Percentiles rank a stretch among this genome's conserved stretches.
Evolutionary conservation across 1,140 invertebrate genomes (phyloP).

Genomic region (Euwallacea similis): DNA sequence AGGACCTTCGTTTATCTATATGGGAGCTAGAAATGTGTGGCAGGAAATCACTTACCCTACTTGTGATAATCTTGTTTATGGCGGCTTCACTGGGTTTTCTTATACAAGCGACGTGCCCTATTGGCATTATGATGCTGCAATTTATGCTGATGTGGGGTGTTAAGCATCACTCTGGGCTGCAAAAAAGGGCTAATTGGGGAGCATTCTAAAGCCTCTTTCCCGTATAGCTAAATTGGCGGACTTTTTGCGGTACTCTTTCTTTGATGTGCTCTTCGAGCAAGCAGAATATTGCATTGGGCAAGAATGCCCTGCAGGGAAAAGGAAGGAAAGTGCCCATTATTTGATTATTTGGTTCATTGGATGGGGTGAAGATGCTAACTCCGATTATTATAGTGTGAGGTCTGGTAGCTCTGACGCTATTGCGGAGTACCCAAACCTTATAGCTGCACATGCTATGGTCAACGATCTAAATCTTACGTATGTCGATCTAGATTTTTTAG

Average conservation of each 20-base stretch:
- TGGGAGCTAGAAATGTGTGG: slow-evolving; percentile 21
- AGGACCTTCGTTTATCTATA: slow-evolving; percentile 34
- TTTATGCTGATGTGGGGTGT: slow-evolving; percentile 33
- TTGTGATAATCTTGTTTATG: slow-evolving; percentile 34
- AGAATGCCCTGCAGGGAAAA: slow-evolving; percentile 14
- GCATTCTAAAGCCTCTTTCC: slow-evolving; percentile 26
- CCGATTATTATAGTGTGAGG: slow-evolving; percentile 29
- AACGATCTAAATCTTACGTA: slow-evolving; percentile 29
- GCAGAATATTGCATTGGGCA: slow-evolving; percentile 36
- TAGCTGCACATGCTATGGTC: slow-evolving; percentile 33
- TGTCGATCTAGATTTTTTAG: too few species aligned
- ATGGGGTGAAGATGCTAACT: slow-evolving; percentile 26
- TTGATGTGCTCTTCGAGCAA: slow-evolving; percentile 12
- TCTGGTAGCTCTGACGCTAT: slow-evolving; percentile 18
- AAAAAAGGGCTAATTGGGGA: slow-evolving; percentile 14
- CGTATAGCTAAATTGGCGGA: slow-evolving; percentile 28
- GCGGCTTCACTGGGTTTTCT: slow-evolving; percentile 26
- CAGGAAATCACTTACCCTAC: slow-evolving; percentile 35
- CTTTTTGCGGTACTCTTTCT: slow-evolving; percentile 34
- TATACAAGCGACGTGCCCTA: slow-evolving; percentile 17
- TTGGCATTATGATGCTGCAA: slow-evolving; percentile 34
- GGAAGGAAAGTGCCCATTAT: slow-evolving; percentile 39
- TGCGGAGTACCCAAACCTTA: slow-evolving; percentile 36
- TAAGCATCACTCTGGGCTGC: slow-evolving; percentile 37
- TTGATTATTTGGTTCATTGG: slow-evolving; percentile 34